Percentiles rank a stretch among this genome's conserved stretches.
Evolutionary conservation across 2,797 vertebrate genomes (phyloP).

Genomic region (Sebastes taczanowskii): DNA sequence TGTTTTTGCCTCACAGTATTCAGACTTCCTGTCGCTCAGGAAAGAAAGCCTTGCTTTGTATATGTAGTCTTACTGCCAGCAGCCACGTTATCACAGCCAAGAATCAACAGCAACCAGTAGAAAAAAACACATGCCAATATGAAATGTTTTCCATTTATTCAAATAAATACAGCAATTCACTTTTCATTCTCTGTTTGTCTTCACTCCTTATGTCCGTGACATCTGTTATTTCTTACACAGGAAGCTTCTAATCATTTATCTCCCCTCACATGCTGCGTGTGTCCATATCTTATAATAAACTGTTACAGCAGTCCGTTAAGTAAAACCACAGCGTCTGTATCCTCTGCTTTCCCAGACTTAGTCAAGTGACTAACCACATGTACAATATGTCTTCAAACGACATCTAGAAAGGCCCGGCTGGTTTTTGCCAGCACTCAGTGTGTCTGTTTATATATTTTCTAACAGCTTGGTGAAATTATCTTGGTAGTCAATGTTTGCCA

Average conservation of each 20-base stretch:
- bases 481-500: not conserved
- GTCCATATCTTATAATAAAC: constrained; percentile 53
- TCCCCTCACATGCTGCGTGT: constrained; percentile 34
- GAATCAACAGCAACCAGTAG: not conserved
- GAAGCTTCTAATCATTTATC: constrained; percentile 68
- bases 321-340: constrained; percentile 65
- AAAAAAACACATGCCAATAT: not conserved
- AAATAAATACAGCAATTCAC: constrained; percentile 34
- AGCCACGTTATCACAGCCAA: constrained; percentile 1
- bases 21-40: not conserved
- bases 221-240: constrained; percentile 46
- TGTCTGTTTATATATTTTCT: not conserved
- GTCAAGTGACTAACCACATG: constrained; percentile 14
- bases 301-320: constrained; percentile 42
- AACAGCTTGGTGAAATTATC: not conserved
- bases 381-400: not conserved
- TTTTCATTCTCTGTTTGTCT: constrained; percentile 8
- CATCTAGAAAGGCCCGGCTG: not conserved
- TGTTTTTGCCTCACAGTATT: not conserved
- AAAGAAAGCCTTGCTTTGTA: constrained; percentile 10
- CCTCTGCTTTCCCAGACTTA: constrained; percentile 31
- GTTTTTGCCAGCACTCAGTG: not conserved
- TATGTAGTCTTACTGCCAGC: not conserved
- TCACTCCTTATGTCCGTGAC: not conserved
- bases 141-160: constrained; percentile 15